Base-by-base conservation (phyloP, 2,888 invertebrate species). In the Zaprionus bogoriensis region DNA sequence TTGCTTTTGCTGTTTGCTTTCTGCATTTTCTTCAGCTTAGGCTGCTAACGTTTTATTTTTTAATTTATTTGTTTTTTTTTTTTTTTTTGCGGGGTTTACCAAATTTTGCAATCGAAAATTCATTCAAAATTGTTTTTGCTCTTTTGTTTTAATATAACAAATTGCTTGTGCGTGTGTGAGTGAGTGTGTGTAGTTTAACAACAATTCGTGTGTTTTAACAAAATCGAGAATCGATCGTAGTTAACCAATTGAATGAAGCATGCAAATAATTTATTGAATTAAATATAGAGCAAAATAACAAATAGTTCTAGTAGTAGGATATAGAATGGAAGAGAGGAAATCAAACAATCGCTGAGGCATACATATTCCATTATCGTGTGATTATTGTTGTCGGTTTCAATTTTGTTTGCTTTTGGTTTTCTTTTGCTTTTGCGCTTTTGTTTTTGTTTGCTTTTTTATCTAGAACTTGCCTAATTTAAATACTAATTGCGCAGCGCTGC, bases 381-480 rank as follows among this genome's bases (percentile, higher is more conserved):
- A 44, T 46, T 30, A 46, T 30, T 30, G 4, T 46, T 30, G 19
- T 30, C 19, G 7, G 10, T 22, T 19, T 41, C 23, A 42, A n/a
- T 39, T 41, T 28, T 57, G 23, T 60, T 39, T 39, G 28, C 17
- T 47, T 58, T 36, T 41, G 41, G 32, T 44, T 38, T 3, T 5
- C 30, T 30, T 30, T 30, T n/a, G n/a, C 30, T 4, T 38, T 27
- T 4, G n/a, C n/a, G n/a, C 23, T 67, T 41, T 48, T 17, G 1
- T 44, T 27, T 38, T 51, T 57, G 36, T 25, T 53, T 44, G 20
- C n/a, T n/a, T 12, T 41, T 41, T 61, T 71, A 45, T 71, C 61
- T 59, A 74, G 48, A 74, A 74, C 74, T 76, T 77, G 74, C 65
- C 74, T 77, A 76, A 76, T 76, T 77, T 74, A 75, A 70, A 77